phyloP scores from a whole-genome alignment of 2,113 vertebrate species.

The Perccottus glenii region DNA sequence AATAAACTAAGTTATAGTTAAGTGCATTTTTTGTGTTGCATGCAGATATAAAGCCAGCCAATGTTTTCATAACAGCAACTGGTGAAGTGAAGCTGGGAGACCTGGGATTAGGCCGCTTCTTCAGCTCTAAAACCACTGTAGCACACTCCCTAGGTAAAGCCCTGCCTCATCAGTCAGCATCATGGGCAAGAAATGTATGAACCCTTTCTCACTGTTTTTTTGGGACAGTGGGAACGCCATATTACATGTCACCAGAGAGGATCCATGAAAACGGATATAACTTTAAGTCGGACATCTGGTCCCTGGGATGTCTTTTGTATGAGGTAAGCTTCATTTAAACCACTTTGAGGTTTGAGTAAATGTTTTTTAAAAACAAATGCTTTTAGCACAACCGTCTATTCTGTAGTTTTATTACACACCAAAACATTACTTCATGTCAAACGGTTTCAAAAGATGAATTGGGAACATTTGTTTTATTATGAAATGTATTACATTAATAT shows the following conservation, averaged over 20 bases:
- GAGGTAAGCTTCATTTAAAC: slow-evolving; percentile 78
- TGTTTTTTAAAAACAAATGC: not conserved
- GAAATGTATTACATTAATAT: too few species aligned
- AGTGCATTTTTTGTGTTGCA: slow-evolving; percentile 17
- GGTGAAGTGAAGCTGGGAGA: slow-evolving; percentile 96
- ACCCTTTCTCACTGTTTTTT: not conserved
- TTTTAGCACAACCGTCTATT: too few species aligned
- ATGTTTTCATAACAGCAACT: slow-evolving; percentile 95
- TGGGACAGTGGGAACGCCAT: slow-evolving; percentile 91
- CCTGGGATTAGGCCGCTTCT: slow-evolving; percentile 92
- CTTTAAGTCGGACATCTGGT: slow-evolving; percentile 98
- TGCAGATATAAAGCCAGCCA: slow-evolving; percentile 94
- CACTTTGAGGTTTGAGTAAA: not conserved
- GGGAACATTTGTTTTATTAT: too few species aligned
- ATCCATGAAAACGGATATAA: slow-evolving; percentile 97
- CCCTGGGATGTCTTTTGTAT: slow-evolving; percentile 92
- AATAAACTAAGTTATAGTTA: not conserved
- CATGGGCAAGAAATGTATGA: not conserved
- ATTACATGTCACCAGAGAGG: slow-evolving; percentile 97
- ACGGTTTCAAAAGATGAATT: too few species aligned
- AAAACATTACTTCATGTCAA: not conserved
- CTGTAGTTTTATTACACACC: not conserved
- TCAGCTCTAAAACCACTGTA: slow-evolving; percentile 95
- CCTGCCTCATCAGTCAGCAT: not conserved
- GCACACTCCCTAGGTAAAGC: slow-evolving; percentile 92